Base-by-base conservation (phyloP, 2,797 vertebrate species). In the Lacerta viridis region DNA sequence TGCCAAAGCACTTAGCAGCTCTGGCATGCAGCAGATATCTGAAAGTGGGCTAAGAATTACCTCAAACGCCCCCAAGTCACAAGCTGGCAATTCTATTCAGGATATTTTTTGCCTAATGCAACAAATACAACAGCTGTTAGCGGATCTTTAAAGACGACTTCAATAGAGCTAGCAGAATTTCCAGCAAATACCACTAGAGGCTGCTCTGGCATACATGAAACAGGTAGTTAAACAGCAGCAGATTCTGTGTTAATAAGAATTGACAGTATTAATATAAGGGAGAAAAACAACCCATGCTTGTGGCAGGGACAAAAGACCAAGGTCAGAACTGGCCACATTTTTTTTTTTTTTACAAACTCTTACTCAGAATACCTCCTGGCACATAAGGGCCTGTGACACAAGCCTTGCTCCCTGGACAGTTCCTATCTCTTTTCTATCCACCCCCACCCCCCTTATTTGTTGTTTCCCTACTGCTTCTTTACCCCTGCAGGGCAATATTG, bases 181-280 rank as follows among this genome's bases (percentile, higher is more conserved):
- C n/a, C 66, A 69, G 25, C 68, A 79, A 84, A 89, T 13, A 46
- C 8, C 83, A 81, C 41, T 81, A 68, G 88, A 68, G 88, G 59
- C 18, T 64, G 33, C 61, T 85, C 41, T 85, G 71, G 71, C 41
- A 80, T 23, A 75, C 15, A 68, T 1, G 18, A 50, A 75, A 43
- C 23, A 79, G 55, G 50, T 41, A 68, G 20, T n/a, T 50, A 66
- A 39, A 9, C 59, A 81, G 69, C 78, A 29, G n/a, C 76, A 50
- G 46, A 59, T 39, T 66, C 11, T 59, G 10, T 27, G 41, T 3
- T 83, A 25, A 33, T 29, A 88, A 69, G n/a, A 69, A 68, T 4
- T 64, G 29, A 64, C 39, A 82, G 27, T 15, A 5, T 11, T 61
- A 72, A 36, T 68, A 36, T 50, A 75, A 46, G 18, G 61, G 33